phyloP scores from a whole-genome alignment of 2,888 invertebrate genomes.

The Galerucella nymphaeae region DNA sequence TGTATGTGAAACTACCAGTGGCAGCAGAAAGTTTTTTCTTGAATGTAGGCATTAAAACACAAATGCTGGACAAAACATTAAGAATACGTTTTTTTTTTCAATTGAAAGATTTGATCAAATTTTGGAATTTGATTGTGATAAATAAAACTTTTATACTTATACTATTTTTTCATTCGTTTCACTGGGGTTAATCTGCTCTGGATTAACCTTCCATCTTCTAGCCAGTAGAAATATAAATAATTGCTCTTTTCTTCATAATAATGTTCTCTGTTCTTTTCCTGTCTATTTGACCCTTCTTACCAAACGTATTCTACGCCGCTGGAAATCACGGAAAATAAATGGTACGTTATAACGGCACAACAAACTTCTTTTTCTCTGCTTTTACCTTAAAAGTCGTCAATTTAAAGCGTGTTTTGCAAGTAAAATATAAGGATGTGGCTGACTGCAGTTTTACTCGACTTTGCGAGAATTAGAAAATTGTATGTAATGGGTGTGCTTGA shows the following conservation, averaged over 20 bases:
- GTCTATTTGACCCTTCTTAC: not conserved
- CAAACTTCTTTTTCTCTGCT: constrained; percentile 40
- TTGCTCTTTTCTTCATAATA: too few species aligned
- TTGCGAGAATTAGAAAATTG: constrained; percentile 40
- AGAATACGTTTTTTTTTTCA: too few species aligned
- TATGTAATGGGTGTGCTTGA: constrained; percentile 18
- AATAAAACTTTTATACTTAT: too few species aligned
- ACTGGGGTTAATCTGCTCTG: too few species aligned
- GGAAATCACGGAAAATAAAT: constrained; percentile 48
- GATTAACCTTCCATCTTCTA: too few species aligned
- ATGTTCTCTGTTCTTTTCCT: too few species aligned
- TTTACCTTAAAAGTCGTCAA: constrained; percentile 42
- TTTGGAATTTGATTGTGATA: too few species aligned
- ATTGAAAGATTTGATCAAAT: too few species aligned
- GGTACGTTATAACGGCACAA: constrained; percentile 39
- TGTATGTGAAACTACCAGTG: constrained; percentile 30
- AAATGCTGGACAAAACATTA: not conserved
- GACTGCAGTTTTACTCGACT: constrained; percentile 33
- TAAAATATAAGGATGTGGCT: constrained; percentile 40
- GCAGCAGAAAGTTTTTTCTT: constrained; percentile 1
- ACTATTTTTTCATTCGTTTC: too few species aligned
- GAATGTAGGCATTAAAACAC: not conserved
- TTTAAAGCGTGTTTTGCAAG: constrained; percentile 46
- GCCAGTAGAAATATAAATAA: too few species aligned
- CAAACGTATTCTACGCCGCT: constrained; percentile 1